phyloP scores from a whole-genome alignment of 2,888 invertebrate genomes.

The Abrostola tripartita region DNA sequence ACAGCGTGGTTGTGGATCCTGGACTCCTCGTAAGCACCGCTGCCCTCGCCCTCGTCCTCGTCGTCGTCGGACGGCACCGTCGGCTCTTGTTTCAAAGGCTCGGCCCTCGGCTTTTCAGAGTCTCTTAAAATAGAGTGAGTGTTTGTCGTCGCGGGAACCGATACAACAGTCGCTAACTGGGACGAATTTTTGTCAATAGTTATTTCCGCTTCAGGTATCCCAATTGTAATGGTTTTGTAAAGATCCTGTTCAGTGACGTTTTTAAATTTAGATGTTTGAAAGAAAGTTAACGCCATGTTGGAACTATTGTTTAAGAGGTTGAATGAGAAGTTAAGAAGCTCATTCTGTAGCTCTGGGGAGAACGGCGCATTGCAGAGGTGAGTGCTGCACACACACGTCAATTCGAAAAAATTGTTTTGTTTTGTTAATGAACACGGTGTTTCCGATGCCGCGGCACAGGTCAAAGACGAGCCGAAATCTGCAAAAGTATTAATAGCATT shows the following conservation, averaged over 20 bases:
- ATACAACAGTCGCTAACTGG: slow-evolving; percentile 47
- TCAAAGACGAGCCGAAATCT: slow-evolving; percentile 74
- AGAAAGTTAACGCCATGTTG: slow-evolving; percentile 67
- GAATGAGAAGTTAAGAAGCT: slow-evolving; percentile 72
- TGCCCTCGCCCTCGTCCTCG: slow-evolving; percentile 82
- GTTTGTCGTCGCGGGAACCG: slow-evolving; percentile 44
- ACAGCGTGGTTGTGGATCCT: slow-evolving; percentile 68
- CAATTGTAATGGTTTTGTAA: slow-evolving; percentile 67
- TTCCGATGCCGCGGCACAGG: slow-evolving; percentile 65
- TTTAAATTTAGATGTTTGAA: slow-evolving; percentile 66
- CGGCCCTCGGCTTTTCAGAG: slow-evolving; percentile 68
- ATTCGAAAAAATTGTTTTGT: slow-evolving; percentile 63
- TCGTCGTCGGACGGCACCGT: slow-evolving; percentile 82
- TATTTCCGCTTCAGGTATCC: slow-evolving; percentile 39
- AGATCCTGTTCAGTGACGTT: slow-evolving; percentile 66
- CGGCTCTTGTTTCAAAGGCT: slow-evolving; percentile 76
- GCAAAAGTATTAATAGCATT: slow-evolving; percentile 53
- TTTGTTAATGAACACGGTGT: slow-evolving; percentile 69
- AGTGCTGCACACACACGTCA: slow-evolving; percentile 74
- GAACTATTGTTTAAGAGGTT: slow-evolving; percentile 54
- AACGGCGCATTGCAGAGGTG: slow-evolving; percentile 79
- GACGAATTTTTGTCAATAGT: slow-evolving; percentile 48
- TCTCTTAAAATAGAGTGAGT: slow-evolving; percentile 48
- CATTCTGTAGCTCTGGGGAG: slow-evolving; percentile 65
- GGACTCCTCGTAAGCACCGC: slow-evolving; percentile 76